Base-by-base conservation (phyloP, 2,888 invertebrate species). In the Cancer borealis region DNA sequence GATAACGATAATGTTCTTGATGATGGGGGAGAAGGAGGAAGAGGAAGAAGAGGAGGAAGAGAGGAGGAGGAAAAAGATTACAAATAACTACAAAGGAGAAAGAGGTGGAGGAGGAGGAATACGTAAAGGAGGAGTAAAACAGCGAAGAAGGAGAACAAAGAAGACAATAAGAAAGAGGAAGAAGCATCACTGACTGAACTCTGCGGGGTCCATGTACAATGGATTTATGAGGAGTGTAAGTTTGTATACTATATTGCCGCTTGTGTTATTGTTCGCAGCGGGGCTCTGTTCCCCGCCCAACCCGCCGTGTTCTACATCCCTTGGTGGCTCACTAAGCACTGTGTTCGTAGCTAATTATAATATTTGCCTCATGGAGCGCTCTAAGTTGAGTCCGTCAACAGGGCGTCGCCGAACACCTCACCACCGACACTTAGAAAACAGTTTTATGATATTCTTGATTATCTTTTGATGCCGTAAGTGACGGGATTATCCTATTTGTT, bases 341-440 rank as follows among this genome's bases (percentile, higher is more conserved):
- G 66, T 66, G 66, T 66, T 66, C n/a, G n/a, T 14, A 66, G 66
- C 66, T 21, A 66, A 66, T 66, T 66, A 66, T 66, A 66, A 66
- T 66, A 66, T n/a, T 66, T 66, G 66, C 66, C n/a, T 66, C 66
- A 66, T 66, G n/a, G 66, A 66, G 66, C n/a, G 66, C 66, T 66
- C 4, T n/a, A 6, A 66, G 66, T 21, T 66, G 66, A 21, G n/a
- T 66, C 4, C n/a, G 66, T 66, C 66, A 66, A 21, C 66, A 66
- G 66, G 66, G 66, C 8, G 66, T 66, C 66, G n/a, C n/a, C n/a
- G 66, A 66, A 3, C 21, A n/a, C n/a, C 3, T 5, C 66, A 21
- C n/a, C 21, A 3, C 66, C 14, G n/a, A 66, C n/a, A 66, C n/a
- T 66, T 66, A n/a, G 3, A 17, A 66, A 66, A 21, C n/a, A 14